These are phyloP conservation scores for Chiropotes sagulatus DNA, from an alignment of 2,797 vertebrate genomes.

Conservation along the genomic window DNA sequence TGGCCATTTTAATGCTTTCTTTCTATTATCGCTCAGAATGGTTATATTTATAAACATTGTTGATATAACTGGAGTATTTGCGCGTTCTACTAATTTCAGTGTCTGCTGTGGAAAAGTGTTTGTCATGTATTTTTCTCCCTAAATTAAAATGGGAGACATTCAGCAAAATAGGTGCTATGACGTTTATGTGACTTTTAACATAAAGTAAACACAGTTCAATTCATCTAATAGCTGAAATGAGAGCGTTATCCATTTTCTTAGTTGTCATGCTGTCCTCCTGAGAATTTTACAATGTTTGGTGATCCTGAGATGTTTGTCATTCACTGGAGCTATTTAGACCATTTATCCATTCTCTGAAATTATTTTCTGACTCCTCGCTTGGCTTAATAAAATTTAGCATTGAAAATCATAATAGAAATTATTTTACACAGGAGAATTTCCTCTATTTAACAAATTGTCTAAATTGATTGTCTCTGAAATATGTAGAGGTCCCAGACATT, in stretches of 20 bases:
- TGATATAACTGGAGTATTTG: background rate
- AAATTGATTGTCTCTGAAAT: background rate
- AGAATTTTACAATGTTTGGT: constrained; percentile 29
- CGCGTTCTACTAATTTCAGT: constrained; percentile 45
- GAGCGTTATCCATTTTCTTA: constrained; percentile 20
- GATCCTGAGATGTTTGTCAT: background rate
- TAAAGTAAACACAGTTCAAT: background rate
- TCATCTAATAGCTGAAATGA: constrained; percentile 3
- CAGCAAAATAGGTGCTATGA: background rate
- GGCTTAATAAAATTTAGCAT: background rate
- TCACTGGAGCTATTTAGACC: background rate
- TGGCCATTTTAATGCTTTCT: background rate
- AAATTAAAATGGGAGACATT: constrained; percentile 49
- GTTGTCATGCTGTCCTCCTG: background rate
- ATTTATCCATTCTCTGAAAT: background rate
- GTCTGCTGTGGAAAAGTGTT: constrained; percentile 43
- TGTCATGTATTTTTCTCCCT: constrained; percentile 54
- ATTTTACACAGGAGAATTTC: constrained; percentile 33
- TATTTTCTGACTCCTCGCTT: background rate
- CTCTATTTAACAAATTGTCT: background rate
- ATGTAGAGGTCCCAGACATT: background rate
- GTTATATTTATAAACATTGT: background rate
- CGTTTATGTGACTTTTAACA: constrained; percentile 39
- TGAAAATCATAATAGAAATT: constrained; percentile 36
- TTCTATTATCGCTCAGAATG: background rate